Base-by-base conservation (phyloP, 2,888 invertebrate genomes). In the Noctuana brunneofusca region DNA sequence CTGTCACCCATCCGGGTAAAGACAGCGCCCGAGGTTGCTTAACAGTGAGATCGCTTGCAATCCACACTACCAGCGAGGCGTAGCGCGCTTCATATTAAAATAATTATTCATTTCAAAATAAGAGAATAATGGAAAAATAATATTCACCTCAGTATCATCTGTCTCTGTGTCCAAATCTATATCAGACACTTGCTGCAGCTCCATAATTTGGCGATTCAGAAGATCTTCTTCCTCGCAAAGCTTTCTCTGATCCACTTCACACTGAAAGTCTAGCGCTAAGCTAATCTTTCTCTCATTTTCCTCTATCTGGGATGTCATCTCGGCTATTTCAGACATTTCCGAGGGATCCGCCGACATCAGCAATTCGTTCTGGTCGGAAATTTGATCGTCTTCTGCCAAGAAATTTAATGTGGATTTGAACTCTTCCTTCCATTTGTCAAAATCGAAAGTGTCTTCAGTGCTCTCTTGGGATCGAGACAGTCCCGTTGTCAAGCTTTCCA, bases 121-220 rank as follows among this genome's bases (percentile, higher is more conserved):
- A n/a, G n/a, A n/a, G n/a, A n/a, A n/a, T n/a, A n/a, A 48, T 5
- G 20, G 6, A 6, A n/a, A 38, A 2, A 35, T 48, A 20, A 49
- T 22, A 54, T 75, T 79, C 65, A 92, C 92, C 83, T 94, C 94
- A 6, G 95, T 95, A 71, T 96, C 96, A 79, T 96, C 96, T 0
- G 96, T 96, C 82, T 96, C 96, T 0, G 96, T 96, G 69, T 96
- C 96, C 49, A 96, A 90, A 73, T 96, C 96, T 54, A 96, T 94
- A 72, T 95, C 96, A 0, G 95, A 94, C 52, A 94, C 94, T 71
- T 93, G 93, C 69, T 95, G 95, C 68, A 96, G 79, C 78, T 96
- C 95, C 71, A 95, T 92, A 59, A 96, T 96, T 81, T 96, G 96
- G 48, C 95, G 92, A 69, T 96, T 95, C 53, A 96, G 75, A 2